A percentile compares a stretch with the other conserved stretches of the same genome.
Conservation (phyloP, 2,888 invertebrate species). For the Pollenia labialis region DNA sequence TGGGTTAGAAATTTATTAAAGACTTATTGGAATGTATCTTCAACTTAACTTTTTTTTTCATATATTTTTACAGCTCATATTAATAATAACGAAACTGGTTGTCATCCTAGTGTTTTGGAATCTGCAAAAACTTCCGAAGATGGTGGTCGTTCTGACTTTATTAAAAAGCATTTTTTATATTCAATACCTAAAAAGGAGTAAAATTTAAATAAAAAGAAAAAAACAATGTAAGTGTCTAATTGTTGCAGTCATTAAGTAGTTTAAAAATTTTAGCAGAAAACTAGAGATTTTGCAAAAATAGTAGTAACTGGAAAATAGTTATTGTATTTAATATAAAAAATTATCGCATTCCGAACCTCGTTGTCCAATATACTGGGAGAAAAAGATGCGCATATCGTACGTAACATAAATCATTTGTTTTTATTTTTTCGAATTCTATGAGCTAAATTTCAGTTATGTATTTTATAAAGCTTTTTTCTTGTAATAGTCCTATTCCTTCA, state of each 20-base stretch:
- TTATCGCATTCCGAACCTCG: too few relatives aligned
- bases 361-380: too few relatives aligned
- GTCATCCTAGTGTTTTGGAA: slow-evolving; percentile 13
- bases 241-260: not conserved
- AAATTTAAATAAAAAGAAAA: slow-evolving; percentile 33
- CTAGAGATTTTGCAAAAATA: too few relatives aligned
- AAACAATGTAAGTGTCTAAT: not conserved
- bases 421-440: too few relatives aligned
- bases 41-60: slow-evolving; percentile 14
- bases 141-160: slow-evolving; percentile 77
- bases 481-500: too few relatives aligned
- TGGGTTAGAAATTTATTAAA: slow-evolving; percentile 73
- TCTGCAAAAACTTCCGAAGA: slow-evolving; percentile 72
- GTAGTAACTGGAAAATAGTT: too few relatives aligned
- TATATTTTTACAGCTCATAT: slow-evolving; percentile 37
- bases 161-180: slow-evolving; percentile 76
- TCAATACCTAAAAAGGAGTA: slow-evolving; percentile 45
- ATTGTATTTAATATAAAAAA: too few relatives aligned
- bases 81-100: not conserved
- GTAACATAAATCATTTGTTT: too few relatives aligned
- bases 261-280: not conserved
- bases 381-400: too few relatives aligned
- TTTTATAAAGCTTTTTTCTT: too few relatives aligned
- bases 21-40: slow-evolving; percentile 17
- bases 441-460: too few relatives aligned